A percentile compares a stretch with the other conserved stretches of the same genome.
phyloP scores from a whole-genome alignment of 2,113 vertebrate species.

The Anser brachyrhynchus region DNA sequence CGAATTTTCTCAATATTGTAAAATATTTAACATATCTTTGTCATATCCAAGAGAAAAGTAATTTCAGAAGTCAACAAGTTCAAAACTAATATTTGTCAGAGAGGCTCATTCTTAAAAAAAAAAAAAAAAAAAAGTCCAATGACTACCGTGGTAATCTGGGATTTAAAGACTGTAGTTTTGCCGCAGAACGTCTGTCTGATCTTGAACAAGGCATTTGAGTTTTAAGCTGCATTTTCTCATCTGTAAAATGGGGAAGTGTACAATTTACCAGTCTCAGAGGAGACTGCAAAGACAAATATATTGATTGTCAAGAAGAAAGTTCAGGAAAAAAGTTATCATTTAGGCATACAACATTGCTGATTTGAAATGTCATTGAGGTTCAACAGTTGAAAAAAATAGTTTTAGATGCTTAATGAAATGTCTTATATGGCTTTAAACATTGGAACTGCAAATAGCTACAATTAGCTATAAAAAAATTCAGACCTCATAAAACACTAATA shows the following conservation, averaged over 20 bases:
- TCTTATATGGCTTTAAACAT: neutral
- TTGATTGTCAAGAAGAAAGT: neutral
- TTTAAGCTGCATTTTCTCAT: neutral
- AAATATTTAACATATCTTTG: conserved; percentile 1
- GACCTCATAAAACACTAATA: neutral
- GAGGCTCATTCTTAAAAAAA: neutral
- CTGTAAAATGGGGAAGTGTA: neutral
- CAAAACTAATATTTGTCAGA: conserved; percentile 26
- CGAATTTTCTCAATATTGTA: conserved; percentile 17
- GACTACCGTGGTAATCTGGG: neutral
- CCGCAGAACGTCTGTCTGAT: neutral
- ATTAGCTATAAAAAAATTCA: neutral
- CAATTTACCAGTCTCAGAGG: neutral
- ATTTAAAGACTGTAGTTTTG: conserved; percentile 16
- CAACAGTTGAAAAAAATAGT: neutral
- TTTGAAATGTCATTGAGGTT: neutral
- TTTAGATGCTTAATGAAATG: neutral
- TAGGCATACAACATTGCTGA: neutral
- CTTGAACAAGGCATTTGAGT: neutral
- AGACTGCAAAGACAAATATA: neutral
- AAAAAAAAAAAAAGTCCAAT: no score
- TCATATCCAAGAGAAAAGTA: conserved; percentile 12
- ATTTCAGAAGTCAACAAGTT: conserved; percentile 50
- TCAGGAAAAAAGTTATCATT: neutral
- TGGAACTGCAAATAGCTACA: neutral